These are phyloP conservation scores for Siphonodentalium dalli DNA, from an alignment of 2,888 invertebrate species.

Conservation along the genomic window DNA sequence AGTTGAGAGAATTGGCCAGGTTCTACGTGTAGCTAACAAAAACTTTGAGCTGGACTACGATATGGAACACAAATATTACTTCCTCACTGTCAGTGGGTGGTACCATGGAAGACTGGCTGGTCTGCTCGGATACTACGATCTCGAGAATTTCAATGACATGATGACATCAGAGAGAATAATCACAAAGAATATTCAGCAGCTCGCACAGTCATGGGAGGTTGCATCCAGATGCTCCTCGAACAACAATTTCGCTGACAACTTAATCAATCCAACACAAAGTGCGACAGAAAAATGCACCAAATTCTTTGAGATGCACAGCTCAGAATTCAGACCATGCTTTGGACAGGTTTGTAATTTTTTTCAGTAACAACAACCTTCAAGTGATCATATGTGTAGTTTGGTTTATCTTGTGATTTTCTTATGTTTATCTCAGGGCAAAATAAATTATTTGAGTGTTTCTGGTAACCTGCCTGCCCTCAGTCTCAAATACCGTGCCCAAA, in stretches of 20 bases:
- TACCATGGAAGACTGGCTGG: conserved; percentile 89
- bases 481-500: no score
- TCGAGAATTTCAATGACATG: conserved; percentile 84
- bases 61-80: no score
- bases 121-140: conserved; percentile 87
- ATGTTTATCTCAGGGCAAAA: no score
- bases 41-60: no score
- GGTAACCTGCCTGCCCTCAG: no score
- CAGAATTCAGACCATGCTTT: conserved; percentile 70
- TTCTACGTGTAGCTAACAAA: no score
- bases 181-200: conserved; percentile 71
- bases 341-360: conserved; percentile 64
- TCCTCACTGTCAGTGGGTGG: conserved; percentile 89
- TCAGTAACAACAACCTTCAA: no score
- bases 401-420: no score
- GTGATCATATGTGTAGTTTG: no score
- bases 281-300: conserved; percentile 72
- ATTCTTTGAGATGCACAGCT: conserved; percentile 73
- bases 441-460: no score
- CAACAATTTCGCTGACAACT: conserved; percentile 33
- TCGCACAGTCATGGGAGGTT: conserved; percentile 77
- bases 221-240: conserved; percentile 35
- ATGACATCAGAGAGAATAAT: conserved; percentile 71
- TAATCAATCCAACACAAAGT: conserved; percentile 26
- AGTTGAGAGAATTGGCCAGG: no score